Evolutionary conservation across 1,140 invertebrate genomes (phyloP).

Genomic region (Camponotus pennsylvanicus): DNA sequence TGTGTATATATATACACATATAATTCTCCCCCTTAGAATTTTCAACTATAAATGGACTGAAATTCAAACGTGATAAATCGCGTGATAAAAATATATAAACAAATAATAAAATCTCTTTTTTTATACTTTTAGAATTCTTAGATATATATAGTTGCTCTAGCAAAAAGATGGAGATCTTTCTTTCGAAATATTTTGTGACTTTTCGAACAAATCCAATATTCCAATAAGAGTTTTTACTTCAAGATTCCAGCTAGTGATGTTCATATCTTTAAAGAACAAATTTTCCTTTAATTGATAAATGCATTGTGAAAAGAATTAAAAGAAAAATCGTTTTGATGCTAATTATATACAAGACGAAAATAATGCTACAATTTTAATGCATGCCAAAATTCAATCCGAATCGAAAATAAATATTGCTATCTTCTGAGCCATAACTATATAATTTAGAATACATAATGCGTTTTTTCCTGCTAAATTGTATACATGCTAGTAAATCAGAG

Average conservation of each 20-base stretch:
- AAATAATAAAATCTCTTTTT: no score
- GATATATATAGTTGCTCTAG: no score
- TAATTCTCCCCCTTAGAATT: neutral
- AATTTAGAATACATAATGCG: neutral
- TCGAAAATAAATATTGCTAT: neutral
- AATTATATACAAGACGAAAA: neutral
- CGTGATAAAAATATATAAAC: neutral
- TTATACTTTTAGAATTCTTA: no score
- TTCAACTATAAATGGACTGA: neutral
- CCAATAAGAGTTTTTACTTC: no score
- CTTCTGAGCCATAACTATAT: neutral
- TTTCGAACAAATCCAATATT: neutral
- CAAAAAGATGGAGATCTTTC: neutral
- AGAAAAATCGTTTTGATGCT: no score
- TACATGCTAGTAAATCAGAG: neutral
- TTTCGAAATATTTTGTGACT: neutral
- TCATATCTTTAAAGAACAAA: neutral
- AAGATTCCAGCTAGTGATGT: neutral
- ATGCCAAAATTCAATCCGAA: neutral
- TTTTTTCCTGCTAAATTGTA: neutral
- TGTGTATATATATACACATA: no score
- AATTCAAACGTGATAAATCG: neutral
- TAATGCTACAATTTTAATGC: neutral
- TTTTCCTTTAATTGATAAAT: neutral
- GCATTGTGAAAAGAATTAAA: no score